Evolutionary conservation across 2,888 invertebrate genomes (phyloP).

Genomic region (Orthosia cruda): DNA sequence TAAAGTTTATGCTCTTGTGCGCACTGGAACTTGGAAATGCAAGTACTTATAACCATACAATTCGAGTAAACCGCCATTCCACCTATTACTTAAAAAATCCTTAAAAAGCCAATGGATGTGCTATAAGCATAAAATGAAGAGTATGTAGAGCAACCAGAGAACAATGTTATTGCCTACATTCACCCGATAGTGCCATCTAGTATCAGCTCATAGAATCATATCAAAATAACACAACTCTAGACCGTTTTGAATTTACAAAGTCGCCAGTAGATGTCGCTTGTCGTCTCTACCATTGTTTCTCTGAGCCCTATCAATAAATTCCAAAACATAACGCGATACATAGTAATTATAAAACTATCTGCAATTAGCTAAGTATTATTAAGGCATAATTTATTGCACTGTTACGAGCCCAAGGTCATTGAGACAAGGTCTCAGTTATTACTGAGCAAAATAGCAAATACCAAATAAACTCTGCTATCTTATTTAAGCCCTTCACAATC

Average conservation of each 20-base stretch:
- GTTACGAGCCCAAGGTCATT: constrained; percentile 12
- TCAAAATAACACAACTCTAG: constrained; percentile 4
- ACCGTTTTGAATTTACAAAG: neutral
- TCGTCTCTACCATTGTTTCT: neutral
- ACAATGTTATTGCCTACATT: neutral
- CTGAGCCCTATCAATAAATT: neutral
- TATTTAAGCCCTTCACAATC: neutral
- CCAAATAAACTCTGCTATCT: neutral
- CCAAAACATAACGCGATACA: neutral
- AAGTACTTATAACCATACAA: too few relatives aligned
- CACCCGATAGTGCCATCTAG: constrained; percentile 36
- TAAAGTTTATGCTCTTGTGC: too few relatives aligned
- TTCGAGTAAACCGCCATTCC: too few relatives aligned
- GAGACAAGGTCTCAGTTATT: neutral
- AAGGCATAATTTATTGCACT: constrained; percentile 12
- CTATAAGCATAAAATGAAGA: too few relatives aligned
- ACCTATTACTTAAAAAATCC: neutral
- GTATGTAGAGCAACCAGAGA: too few relatives aligned
- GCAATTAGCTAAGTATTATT: constrained; percentile 20
- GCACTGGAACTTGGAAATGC: too few relatives aligned
- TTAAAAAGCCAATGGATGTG: neutral
- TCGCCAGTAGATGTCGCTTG: constrained; percentile 41
- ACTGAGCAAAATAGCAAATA: neutral
- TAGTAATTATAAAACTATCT: constrained; percentile 24
- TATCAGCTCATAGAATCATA: neutral